These are phyloP conservation scores for Drosophila rubida DNA, from an alignment of 2,888 invertebrate species.

Conservation along the genomic window DNA sequence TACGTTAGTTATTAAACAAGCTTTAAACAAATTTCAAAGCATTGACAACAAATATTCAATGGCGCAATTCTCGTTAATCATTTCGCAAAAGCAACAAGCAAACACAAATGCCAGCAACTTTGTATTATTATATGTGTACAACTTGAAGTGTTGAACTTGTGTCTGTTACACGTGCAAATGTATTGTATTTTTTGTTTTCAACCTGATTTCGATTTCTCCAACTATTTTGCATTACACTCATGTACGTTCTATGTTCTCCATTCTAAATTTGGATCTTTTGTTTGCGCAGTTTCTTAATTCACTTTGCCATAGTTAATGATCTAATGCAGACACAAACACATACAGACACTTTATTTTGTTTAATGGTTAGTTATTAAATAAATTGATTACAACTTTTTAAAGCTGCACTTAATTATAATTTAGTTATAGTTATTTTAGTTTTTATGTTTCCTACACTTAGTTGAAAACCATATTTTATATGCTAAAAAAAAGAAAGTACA, in stretches of 20 bases:
- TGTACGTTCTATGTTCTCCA: neutral
- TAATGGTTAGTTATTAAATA: slow-evolving; percentile 51
- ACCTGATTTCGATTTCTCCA: slow-evolving; percentile 4
- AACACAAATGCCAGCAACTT: slow-evolving; percentile 34
- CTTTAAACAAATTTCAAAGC: slow-evolving; percentile 60
- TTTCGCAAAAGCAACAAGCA: neutral
- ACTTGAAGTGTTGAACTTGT: slow-evolving; percentile 37
- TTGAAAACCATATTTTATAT: slow-evolving; percentile 67
- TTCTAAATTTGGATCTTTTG: neutral
- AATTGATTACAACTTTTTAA: slow-evolving; percentile 51
- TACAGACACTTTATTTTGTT: slow-evolving; percentile 42
- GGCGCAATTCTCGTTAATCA: slow-evolving; percentile 17
- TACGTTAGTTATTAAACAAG: slow-evolving; percentile 56
- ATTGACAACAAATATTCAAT: slow-evolving; percentile 24
- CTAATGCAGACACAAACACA: slow-evolving; percentile 3
- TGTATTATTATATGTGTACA: slow-evolving; percentile 52
- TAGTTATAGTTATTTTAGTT: slow-evolving; percentile 50
- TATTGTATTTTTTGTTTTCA: neutral
- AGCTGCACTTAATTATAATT: slow-evolving; percentile 60
- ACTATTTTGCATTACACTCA: neutral
- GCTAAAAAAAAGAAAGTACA: slow-evolving; percentile 46
- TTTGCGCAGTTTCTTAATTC: slow-evolving; percentile 16
- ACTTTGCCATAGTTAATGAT: slow-evolving; percentile 38
- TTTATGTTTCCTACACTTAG: slow-evolving; percentile 52
- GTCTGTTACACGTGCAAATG: slow-evolving; percentile 21